phyloP scores from a whole-genome alignment of 23 tunicate species.

The Oikopleura dioica region DNA sequence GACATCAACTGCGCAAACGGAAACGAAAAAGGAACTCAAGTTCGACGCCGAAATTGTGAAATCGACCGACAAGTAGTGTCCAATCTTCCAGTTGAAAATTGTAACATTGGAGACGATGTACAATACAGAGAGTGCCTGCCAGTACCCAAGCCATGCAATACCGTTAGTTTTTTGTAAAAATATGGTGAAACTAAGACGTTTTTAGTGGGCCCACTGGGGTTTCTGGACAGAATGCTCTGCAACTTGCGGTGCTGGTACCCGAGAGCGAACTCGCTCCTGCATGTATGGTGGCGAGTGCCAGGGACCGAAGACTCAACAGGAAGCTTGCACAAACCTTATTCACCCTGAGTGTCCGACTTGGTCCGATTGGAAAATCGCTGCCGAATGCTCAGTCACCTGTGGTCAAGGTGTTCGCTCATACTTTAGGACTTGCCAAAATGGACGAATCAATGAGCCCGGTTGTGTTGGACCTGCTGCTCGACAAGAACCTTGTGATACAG shows the following conservation, averaged over 20 bases:
- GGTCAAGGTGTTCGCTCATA: neutral
- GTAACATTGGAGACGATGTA: neutral
- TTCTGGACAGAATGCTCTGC: constrained; percentile 1
- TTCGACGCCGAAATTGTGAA: neutral
- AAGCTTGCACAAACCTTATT: neutral
- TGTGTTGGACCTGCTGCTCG: neutral
- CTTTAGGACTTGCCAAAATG: neutral
- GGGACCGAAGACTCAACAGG: neutral
- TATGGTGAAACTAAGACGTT: too few species aligned
- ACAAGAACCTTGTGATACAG: neutral
- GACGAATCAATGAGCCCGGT: neutral
- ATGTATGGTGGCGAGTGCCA: neutral
- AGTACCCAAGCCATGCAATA: neutral
- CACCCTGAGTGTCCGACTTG: neutral
- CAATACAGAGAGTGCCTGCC: neutral
- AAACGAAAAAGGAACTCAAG: neutral
- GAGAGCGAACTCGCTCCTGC: neutral
- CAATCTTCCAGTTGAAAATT: neutral
- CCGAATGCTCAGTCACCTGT: neutral
- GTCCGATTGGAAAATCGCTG: neutral
- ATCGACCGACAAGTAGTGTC: neutral
- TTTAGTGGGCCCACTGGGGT: constrained; percentile 6
- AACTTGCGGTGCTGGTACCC: neutral
- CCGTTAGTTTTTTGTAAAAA: too few species aligned
- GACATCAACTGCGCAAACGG: neutral